Conservation (phyloP, 2,888 invertebrate genomes). For the Ochropacha duplaris region DNA sequence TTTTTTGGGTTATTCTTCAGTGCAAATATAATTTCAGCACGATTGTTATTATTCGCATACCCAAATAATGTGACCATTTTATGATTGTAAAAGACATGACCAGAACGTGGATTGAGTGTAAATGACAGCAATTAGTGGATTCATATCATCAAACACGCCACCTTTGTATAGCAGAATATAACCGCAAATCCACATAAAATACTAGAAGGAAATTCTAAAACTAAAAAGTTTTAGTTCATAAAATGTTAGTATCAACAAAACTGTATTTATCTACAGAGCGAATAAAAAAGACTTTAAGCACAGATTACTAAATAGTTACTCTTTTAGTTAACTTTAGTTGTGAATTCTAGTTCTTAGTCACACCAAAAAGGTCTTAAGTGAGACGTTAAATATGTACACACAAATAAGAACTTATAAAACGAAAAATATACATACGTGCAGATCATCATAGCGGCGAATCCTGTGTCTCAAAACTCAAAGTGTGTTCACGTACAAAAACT, state of each 20-base stretch:
- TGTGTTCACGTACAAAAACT: constrained; percentile 29
- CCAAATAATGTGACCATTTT: background rate
- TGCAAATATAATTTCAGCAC: background rate
- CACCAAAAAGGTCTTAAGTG: background rate
- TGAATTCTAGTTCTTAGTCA: background rate
- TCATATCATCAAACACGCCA: background rate
- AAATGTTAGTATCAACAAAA: background rate
- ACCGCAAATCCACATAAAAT: background rate
- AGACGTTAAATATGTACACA: background rate
- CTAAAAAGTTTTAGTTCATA: background rate
- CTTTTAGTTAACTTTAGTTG: background rate
- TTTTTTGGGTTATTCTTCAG: background rate
- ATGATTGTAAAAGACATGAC: background rate
- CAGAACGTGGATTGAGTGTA: background rate
- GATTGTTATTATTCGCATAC: background rate
- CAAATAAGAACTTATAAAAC: background rate
- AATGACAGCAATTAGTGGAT: constrained; percentile 1
- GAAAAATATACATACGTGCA: constrained; percentile 32
- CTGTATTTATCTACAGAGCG: background rate
- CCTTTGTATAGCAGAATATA: background rate
- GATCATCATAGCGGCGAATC: constrained; percentile 28
- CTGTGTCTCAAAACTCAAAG: constrained; percentile 21
- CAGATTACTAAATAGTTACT: too few relatives aligned
- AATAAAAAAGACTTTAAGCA: background rate
- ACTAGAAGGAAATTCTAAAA: background rate